These are phyloP conservation scores for Torymus tubicola DNA, from an alignment of 2,888 invertebrate genomes.

Conservation along the genomic window DNA sequence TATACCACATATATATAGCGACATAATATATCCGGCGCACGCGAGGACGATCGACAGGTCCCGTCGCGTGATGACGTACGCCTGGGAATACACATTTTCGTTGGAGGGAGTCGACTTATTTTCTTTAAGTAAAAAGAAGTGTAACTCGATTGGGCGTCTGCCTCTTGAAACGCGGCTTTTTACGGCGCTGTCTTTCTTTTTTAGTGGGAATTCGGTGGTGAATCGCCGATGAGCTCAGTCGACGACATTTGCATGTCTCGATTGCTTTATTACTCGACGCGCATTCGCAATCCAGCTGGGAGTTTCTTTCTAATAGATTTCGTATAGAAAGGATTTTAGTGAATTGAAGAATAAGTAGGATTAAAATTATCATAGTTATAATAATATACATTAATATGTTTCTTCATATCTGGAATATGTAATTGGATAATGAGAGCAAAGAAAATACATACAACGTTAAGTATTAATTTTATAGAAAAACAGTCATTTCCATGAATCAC, in stretches of 20 bases:
- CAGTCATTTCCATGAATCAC: no score
- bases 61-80: conserved; percentile 39
- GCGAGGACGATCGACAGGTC: neutral
- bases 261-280: conserved; percentile 36
- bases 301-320: neutral
- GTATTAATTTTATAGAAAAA: no score
- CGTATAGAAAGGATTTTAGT: neutral
- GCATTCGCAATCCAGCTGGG: neutral
- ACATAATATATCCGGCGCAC: conserved; percentile 3
- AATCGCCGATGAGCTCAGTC: neutral
- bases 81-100: conserved; percentile 24
- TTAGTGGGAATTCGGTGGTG: conserved; percentile 3
- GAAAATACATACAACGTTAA: no score
- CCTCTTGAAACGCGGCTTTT: neutral
- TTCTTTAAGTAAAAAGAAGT: neutral
- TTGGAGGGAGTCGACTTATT: neutral
- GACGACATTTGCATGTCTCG: conserved; percentile 26
- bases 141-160: neutral
- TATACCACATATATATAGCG: neutral
- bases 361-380: no score
- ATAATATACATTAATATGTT: no score
- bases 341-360: no score
- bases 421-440: no score
- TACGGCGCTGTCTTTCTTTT: neutral
- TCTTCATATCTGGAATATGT: no score